Conservation (phyloP, 2,797 vertebrate genomes). For the Spinus pinus region DNA sequence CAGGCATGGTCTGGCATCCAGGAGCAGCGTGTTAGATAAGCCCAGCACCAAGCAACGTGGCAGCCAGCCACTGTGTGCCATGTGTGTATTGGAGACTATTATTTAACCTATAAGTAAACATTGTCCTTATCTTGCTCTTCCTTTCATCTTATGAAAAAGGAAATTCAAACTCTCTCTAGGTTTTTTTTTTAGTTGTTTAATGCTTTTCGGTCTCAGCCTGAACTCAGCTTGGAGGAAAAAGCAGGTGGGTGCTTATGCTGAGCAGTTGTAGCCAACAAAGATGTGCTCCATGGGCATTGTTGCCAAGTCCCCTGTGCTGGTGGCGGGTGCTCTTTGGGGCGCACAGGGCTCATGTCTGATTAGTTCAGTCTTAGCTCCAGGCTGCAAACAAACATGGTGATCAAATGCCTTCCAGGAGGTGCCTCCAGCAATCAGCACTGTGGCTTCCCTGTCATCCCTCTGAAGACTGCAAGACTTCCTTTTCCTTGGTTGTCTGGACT, state of each 20-base stretch:
- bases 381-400: background rate
- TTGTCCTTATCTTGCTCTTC: background rate
- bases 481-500: background rate
- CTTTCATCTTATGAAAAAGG: background rate
- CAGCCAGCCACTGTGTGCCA: background rate
- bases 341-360: background rate
- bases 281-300: background rate
- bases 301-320: background rate
- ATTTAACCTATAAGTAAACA: background rate
- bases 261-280: background rate
- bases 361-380: background rate
- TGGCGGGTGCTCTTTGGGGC: background rate
- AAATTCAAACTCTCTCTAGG: background rate
- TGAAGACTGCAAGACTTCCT: background rate
- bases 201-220: background rate
- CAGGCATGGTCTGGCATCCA: background rate
- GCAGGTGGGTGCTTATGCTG: accelerated
- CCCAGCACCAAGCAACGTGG: background rate
- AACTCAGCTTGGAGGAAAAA: background rate
- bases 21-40: background rate
- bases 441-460: background rate
- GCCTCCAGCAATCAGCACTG: background rate
- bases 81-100: background rate
- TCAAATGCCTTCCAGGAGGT: background rate
- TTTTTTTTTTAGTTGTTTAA: background rate